Evolutionary conservation across 2,113 vertebrate genomes (phyloP).

Genomic region (Chiloscyllium plagiosum): DNA sequence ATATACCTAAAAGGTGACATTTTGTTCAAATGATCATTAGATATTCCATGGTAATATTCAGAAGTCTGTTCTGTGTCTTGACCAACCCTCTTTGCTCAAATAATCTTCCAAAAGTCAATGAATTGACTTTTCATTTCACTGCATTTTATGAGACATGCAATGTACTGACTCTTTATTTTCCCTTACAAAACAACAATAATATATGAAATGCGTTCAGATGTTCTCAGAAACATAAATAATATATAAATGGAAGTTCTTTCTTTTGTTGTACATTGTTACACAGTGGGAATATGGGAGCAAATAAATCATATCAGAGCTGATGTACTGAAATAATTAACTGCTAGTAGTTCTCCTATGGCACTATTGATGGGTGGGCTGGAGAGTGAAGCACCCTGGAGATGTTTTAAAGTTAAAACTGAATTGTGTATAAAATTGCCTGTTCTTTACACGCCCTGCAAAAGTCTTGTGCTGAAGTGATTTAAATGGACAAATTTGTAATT

Average conservation of each 20-base stretch:
- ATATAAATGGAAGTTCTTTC: neutral
- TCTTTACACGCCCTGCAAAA: neutral
- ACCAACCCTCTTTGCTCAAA: neutral
- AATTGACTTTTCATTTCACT: neutral
- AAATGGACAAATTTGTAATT: neutral
- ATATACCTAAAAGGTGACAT: too few relatives aligned
- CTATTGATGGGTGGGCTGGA: neutral
- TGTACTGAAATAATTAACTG: neutral
- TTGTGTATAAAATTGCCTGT: neutral
- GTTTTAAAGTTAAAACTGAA: neutral
- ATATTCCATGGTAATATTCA: neutral
- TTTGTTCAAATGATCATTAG: neutral
- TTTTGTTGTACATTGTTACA: neutral
- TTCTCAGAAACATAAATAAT: neutral
- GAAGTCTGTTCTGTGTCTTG: neutral
- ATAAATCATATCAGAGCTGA: neutral
- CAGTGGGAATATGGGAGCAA: neutral
- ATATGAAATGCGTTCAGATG: too few relatives aligned
- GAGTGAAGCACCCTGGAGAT: neutral
- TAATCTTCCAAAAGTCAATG: neutral
- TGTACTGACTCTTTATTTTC: neutral
- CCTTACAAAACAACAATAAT: neutral
- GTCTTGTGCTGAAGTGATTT: neutral
- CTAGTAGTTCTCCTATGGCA: too few relatives aligned
- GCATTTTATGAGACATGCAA: neutral